Percentiles rank a stretch among this genome's conserved stretches.
phyloP scores from a whole-genome alignment of 2,113 vertebrate species.

The Anoura caudifer region DNA sequence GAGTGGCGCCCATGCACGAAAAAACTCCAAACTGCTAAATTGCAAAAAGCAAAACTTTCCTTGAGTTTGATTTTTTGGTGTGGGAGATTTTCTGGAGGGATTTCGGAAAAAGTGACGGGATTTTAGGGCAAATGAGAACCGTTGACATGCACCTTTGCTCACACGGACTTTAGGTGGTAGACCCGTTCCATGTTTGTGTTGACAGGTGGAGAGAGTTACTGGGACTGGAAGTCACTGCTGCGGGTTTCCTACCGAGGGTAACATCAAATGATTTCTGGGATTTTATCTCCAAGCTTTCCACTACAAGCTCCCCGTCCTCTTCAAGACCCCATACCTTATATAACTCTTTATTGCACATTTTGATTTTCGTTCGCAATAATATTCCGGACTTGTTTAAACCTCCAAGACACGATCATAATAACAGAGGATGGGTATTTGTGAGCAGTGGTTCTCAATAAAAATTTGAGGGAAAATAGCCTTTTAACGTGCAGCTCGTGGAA shows the following conservation, averaged over 20 bases:
- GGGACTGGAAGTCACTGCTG: neutral
- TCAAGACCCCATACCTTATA: neutral
- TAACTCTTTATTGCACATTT: neutral
- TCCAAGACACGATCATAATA: neutral
- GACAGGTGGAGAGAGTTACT: neutral
- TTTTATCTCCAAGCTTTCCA: neutral
- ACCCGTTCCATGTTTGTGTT: neutral
- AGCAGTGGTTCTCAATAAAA: neutral
- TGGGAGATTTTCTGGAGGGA: slow-evolving; percentile 52
- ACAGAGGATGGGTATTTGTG: neutral
- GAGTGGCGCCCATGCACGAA: slow-evolving; percentile 36
- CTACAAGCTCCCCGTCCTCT: neutral
- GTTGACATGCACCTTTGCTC: neutral
- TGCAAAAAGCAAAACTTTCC: slow-evolving; percentile 45
- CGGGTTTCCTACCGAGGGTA: neutral
- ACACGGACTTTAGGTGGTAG: neutral
- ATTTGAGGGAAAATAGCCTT: neutral
- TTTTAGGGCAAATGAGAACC: slow-evolving; percentile 44
- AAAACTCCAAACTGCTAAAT: slow-evolving; percentile 40
- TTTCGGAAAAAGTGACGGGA: slow-evolving; percentile 55
- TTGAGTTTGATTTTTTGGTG: slow-evolving; percentile 29
- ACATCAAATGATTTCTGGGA: neutral
- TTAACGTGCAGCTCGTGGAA: neutral
- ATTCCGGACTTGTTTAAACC: neutral
- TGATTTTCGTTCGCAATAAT: neutral